Evolutionary conservation across 1,140 invertebrate species (phyloP).

Genomic region (Zaprionus vittiger): DNA sequence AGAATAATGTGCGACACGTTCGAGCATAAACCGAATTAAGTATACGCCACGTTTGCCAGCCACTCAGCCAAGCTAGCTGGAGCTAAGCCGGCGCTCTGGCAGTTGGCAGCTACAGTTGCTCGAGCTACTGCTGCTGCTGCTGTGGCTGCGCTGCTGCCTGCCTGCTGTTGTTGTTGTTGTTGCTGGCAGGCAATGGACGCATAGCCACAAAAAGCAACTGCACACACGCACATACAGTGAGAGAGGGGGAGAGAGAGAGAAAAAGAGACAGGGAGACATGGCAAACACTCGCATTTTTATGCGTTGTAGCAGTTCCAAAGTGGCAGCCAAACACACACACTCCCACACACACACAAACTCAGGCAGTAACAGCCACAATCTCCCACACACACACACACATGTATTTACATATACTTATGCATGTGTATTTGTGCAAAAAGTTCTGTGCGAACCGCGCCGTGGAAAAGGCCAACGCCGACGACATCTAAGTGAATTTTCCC

Average conservation of each 20-base stretch:
- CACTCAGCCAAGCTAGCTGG: conserved; percentile 46
- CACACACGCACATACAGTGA: conserved; percentile 30
- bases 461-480: conserved; percentile 58
- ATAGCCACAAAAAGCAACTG: conserved; percentile 66
- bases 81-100: conserved; percentile 2
- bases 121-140: neutral
- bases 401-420: neutral
- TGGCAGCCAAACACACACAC: conserved; percentile 43
- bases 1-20: conserved; percentile 82
- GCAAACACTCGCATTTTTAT: conserved; percentile 50
- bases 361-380: conserved; percentile 36
- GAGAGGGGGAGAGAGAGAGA: neutral
- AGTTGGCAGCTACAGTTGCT: neutral
- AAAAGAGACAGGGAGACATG: neutral
- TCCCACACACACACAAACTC: conserved; percentile 43
- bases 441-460: conserved; percentile 55
- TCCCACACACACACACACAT: conserved; percentile 46
- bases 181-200: conserved; percentile 38
- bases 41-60: conserved; percentile 79
- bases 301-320: conserved; percentile 50
- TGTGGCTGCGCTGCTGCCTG: no score
- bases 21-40: conserved; percentile 81
- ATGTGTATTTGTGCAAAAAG: conserved; percentile 46
- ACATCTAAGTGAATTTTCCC: conserved; percentile 76
- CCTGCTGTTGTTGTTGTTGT: conserved; percentile 3